These are phyloP conservation scores for Characodon lateralis DNA, from an alignment of 2,797 vertebrate genomes.

Conservation along the genomic window DNA sequence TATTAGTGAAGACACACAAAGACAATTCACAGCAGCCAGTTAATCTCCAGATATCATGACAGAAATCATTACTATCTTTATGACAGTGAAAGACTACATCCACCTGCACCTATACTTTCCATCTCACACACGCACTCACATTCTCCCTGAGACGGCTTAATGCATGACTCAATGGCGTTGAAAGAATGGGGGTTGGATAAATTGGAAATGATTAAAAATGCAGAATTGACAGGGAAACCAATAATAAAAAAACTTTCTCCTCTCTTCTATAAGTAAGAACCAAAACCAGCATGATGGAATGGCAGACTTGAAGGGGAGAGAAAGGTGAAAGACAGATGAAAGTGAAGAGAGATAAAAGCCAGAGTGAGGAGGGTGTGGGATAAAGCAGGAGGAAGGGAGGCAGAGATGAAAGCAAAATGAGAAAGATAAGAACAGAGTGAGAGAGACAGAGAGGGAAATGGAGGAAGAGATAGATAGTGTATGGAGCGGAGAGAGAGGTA, in stretches of 20 bases:
- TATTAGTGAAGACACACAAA: conserved; percentile 57
- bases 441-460: conserved; percentile 86
- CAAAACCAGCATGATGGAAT: conserved; percentile 85
- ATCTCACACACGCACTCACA: conserved; percentile 53
- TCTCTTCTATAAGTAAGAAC: conserved; percentile 82
- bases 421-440: conserved; percentile 90
- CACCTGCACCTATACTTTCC: conserved; percentile 69
- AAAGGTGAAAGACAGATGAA: conserved; percentile 91
- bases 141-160: conserved; percentile 73
- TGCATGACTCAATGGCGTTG: conserved; percentile 74
- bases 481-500: conserved; percentile 86
- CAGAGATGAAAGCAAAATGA: conserved; percentile 90
- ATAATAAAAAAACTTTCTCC: conserved; percentile 77
- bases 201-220: conserved; percentile 84
- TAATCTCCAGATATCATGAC: conserved; percentile 76
- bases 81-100: conserved; percentile 66
- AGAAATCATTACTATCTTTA: conserved; percentile 73
- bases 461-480: conserved; percentile 88
- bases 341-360: conserved; percentile 89
- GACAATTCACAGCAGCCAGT: conserved; percentile 66
- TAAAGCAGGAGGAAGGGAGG: conserved; percentile 88
- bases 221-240: conserved; percentile 83
- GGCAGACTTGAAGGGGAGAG: conserved; percentile 88
- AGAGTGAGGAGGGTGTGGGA: conserved; percentile 86
- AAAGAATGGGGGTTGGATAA: conserved; percentile 73